These are phyloP conservation scores for Hyperopisus bebe DNA, from an alignment of 2,113 vertebrate species.

Conservation along the genomic window DNA sequence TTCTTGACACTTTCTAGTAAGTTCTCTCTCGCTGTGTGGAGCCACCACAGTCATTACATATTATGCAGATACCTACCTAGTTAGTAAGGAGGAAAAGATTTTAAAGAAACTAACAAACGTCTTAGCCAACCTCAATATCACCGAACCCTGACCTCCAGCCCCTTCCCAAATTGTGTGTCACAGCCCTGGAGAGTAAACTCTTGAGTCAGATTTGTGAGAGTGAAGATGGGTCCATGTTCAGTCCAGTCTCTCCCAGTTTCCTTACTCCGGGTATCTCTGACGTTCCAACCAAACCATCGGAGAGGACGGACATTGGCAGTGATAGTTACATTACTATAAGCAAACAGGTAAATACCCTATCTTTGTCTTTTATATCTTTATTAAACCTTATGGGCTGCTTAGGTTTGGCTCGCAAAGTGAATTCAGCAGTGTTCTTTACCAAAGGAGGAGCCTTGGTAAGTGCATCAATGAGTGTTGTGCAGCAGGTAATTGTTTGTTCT, in stretches of 20 bases:
- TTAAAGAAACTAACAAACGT: neutral
- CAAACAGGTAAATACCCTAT: conserved; percentile 21
- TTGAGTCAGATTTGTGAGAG: conserved; percentile 68
- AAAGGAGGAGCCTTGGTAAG: neutral
- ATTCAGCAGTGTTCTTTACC: neutral
- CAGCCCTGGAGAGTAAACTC: conserved; percentile 66
- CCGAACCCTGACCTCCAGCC: neutral
- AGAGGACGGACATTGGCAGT: neutral
- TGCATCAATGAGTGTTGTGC: neutral
- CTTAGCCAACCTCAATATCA: neutral
- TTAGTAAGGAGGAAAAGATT: neutral
- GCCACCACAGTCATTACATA: neutral
- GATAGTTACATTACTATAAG: conserved; percentile 12
- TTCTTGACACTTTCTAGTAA: conserved; percentile 71
- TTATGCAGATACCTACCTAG: neutral
- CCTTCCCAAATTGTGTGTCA: neutral
- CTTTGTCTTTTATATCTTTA: neutral
- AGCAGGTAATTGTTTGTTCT: neutral
- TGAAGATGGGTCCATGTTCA: conserved; percentile 42
- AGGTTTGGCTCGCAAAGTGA: neutral
- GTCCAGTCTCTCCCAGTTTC: conserved; percentile 17
- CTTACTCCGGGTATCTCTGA: conserved; percentile 18
- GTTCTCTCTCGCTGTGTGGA: conserved; percentile 17
- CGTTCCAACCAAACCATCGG: neutral
- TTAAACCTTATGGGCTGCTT: neutral